Evolutionary conservation across 2,113 vertebrate genomes (phyloP).

Genomic region (Corydoras sp.): DNA sequence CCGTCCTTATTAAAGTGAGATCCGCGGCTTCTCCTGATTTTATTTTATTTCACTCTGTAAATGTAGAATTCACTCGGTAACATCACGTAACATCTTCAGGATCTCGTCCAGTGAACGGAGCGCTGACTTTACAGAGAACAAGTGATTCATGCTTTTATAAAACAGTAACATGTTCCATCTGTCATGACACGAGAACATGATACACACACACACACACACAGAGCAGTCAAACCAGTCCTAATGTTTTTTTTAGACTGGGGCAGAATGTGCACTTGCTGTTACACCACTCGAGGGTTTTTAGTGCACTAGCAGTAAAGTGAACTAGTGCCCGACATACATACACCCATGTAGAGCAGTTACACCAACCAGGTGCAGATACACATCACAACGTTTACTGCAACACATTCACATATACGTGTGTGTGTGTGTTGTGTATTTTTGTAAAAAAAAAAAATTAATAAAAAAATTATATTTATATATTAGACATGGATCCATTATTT

Average conservation of each 20-base stretch:
- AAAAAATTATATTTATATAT: no score
- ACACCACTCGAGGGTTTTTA: constrained; percentile 3
- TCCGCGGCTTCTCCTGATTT: no score
- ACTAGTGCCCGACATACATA: constrained; percentile 7
- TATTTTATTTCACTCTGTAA: no score
- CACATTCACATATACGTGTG: background rate
- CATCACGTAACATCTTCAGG: no score
- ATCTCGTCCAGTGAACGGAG: no score
- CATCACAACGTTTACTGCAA: background rate
- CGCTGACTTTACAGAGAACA: no score
- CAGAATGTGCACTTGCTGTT: background rate
- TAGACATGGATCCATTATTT: no score
- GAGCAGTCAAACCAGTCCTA: constrained; percentile 3
- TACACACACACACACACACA: constrained; percentile 2
- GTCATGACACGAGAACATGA: constrained; percentile 1
- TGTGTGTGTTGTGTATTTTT: constrained; percentile 7
- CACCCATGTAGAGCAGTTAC: constrained; percentile 10
- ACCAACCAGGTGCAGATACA: constrained; percentile 31
- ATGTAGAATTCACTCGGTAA: no score
- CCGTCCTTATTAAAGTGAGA: no score
- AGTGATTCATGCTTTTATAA: no score
- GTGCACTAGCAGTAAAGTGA: constrained; percentile 18
- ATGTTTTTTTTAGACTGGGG: constrained; percentile 10
- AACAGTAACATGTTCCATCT: constrained; percentile 28
- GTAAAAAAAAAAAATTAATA: no score